phyloP scores from a whole-genome alignment of 2,113 vertebrate genomes.

The Perognathus longimembris region DNA sequence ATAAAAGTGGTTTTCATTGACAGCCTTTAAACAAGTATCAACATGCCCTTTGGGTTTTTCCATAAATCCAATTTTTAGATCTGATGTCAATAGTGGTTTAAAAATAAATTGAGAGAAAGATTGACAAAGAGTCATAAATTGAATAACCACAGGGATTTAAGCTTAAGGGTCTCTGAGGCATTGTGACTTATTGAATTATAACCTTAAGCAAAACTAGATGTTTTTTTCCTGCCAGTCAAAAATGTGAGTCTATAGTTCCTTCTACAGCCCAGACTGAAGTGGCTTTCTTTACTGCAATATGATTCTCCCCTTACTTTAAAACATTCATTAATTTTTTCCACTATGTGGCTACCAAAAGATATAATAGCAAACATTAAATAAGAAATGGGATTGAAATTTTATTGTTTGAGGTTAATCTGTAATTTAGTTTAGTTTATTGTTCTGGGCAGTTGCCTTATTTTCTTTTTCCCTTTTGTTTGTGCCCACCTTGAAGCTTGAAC shows the following conservation, averaged over 20 bases:
- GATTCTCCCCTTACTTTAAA: constrained; percentile 31
- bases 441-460: not conserved
- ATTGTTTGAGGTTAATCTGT: not conserved
- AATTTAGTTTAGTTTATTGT: too few relatives aligned
- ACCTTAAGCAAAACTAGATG: constrained; percentile 58
- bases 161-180: constrained; percentile 17
- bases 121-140: constrained; percentile 72
- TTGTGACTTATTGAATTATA: constrained; percentile 67
- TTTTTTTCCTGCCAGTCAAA: constrained; percentile 45
- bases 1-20: constrained; percentile 62
- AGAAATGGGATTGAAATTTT: not conserved
- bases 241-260: not conserved
- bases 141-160: constrained; percentile 60
- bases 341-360: not conserved
- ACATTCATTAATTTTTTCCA: not conserved
- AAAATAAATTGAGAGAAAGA: constrained; percentile 71
- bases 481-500: too few relatives aligned
- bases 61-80: constrained; percentile 73
- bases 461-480: not conserved
- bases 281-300: not conserved
- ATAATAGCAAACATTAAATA: not conserved
- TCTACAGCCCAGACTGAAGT: not conserved
- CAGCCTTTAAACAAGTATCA: constrained; percentile 63
- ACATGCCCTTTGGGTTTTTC: constrained; percentile 66
- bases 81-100: constrained; percentile 74